Evolutionary conservation across 2,888 invertebrate genomes (phyloP).

Genomic region (Melanophora roralis): DNA sequence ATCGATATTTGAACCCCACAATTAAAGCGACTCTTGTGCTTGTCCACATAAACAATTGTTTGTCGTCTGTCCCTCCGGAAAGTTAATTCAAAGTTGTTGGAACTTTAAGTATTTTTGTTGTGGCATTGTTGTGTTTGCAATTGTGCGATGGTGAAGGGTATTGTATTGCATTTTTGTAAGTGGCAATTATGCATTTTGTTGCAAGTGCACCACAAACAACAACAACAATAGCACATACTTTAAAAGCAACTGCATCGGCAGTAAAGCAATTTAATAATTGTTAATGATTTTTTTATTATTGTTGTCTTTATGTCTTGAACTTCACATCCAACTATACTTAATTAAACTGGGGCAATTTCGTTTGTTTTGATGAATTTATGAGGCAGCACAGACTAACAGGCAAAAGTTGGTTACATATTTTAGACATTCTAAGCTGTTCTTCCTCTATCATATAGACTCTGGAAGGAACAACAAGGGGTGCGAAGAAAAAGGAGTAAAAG

Average conservation of each 20-base stretch:
- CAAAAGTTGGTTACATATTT: constrained; percentile 28
- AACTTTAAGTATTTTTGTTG: constrained; percentile 40
- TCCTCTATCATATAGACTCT: constrained; percentile 3
- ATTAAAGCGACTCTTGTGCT: constrained; percentile 49
- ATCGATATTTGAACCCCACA: constrained; percentile 57
- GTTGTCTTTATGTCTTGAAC: constrained; percentile 26
- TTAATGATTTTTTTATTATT: constrained; percentile 17
- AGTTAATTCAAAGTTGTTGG: constrained; percentile 29
- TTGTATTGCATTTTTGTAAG: constrained; percentile 59
- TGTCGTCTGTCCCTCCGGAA: background rate
- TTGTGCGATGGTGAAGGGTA: constrained; percentile 2
- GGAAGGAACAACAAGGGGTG: constrained; percentile 34
- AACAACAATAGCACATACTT: background rate
- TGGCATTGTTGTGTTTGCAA: constrained; percentile 1
- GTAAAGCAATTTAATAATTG: constrained; percentile 47
- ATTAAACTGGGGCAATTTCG: constrained; percentile 57
- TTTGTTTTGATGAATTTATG: constrained; percentile 66
- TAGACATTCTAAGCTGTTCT: background rate
- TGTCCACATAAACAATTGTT: constrained; percentile 11
- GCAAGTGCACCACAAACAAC: constrained; percentile 57
- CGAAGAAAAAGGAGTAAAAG: background rate
- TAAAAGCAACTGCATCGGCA: constrained; percentile 33
- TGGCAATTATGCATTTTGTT: constrained; percentile 74
- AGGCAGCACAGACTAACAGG: constrained; percentile 52
- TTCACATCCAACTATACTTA: constrained; percentile 52